phyloP scores from a whole-genome alignment of 2,113 vertebrate genomes.

The Falco punctatus region DNA sequence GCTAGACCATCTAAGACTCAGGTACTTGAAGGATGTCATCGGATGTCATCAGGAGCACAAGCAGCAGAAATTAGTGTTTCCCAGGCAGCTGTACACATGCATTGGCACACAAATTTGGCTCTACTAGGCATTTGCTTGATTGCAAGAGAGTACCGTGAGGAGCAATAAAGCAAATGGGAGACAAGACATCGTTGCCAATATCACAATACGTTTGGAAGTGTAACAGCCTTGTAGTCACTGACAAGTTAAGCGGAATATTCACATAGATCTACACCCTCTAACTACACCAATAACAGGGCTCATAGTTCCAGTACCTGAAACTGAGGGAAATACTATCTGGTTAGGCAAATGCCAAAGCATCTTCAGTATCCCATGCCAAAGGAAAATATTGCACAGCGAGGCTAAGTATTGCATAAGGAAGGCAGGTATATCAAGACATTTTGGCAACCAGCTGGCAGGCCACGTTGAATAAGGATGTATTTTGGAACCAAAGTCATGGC shows the following conservation, averaged over 20 bases:
- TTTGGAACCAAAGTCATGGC: not conserved
- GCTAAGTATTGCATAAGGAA: not conserved
- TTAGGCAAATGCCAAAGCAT: not conserved
- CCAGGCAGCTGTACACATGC: not conserved
- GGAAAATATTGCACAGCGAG: not conserved
- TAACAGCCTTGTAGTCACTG: not conserved
- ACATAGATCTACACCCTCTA: not conserved
- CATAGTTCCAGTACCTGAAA: not conserved
- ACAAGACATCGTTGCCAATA: not conserved
- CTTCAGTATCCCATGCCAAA: not conserved
- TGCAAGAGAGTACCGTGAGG: not conserved
- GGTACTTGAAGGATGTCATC: not conserved
- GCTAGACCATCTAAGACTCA: not conserved
- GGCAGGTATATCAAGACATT: not conserved
- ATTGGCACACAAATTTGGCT: not conserved
- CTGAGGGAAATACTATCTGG: not conserved
- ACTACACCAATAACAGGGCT: not conserved
- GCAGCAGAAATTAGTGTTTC: not conserved
- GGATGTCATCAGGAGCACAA: not conserved
- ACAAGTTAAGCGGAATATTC: not conserved
- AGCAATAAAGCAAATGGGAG: not conserved
- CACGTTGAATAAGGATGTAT: not conserved
- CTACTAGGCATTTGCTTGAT: not conserved
- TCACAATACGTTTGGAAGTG: not conserved
- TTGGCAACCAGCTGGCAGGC: not conserved